These are phyloP conservation scores for Sesia bembeciformis DNA, from an alignment of 2,888 invertebrate genomes.

Conservation along the genomic window DNA sequence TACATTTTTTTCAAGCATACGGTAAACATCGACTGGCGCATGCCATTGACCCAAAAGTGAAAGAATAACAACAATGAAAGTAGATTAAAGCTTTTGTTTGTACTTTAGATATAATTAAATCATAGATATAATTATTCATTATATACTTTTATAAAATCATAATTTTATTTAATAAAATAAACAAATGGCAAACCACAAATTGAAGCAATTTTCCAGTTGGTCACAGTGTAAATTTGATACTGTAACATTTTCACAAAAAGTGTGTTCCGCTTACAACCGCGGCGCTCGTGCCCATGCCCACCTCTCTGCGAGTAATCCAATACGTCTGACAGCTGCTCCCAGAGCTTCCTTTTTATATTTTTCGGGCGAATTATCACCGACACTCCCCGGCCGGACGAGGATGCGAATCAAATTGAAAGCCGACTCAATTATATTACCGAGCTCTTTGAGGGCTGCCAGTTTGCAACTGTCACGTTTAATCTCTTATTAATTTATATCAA, in stretches of 20 bases:
- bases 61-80: background rate
- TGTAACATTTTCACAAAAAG: conserved; percentile 14
- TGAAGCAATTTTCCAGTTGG: background rate
- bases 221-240: conserved; percentile 15
- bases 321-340: conserved; percentile 60
- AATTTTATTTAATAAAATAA: too few relatives aligned
- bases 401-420: conserved; percentile 74
- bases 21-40: too few relatives aligned
- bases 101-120: background rate
- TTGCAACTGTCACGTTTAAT: background rate
- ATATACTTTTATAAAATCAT: too few relatives aligned
- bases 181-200: background rate
- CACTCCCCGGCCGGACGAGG: conserved; percentile 58
- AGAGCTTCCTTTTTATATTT: conserved; percentile 67
- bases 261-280: conserved; percentile 10
- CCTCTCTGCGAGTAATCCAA: conserved; percentile 49
- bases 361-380: conserved; percentile 72
- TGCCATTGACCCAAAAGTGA: too few relatives aligned
- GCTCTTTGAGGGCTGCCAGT: conserved; percentile 45
- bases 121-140: too few relatives aligned
- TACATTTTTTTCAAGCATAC: too few relatives aligned
- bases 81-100: background rate
- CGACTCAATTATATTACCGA: conserved; percentile 69
- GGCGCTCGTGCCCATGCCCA: conserved; percentile 10
- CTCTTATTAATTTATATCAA: too few relatives aligned